A percentile compares a stretch with the other conserved stretches of the same genome.
Evolutionary conservation across 2,113 vertebrate genomes (phyloP).

Genomic region (Petromus typicus): DNA sequence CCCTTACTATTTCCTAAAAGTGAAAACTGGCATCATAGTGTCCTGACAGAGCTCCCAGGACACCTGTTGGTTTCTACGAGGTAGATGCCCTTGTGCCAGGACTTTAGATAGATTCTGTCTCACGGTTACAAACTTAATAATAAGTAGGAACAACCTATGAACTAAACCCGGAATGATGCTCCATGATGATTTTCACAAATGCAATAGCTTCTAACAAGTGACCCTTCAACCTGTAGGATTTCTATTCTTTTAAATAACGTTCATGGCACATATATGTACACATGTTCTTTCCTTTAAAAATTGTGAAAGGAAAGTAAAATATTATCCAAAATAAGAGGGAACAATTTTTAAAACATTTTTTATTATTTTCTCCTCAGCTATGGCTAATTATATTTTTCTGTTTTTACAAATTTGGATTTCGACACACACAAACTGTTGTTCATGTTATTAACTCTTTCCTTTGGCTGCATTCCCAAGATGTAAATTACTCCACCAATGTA

Average conservation of each 20-base stretch:
- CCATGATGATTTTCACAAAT: background rate
- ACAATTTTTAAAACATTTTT: background rate
- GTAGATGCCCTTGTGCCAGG: rapidly evolving
- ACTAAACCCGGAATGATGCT: background rate
- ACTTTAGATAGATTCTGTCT: background rate
- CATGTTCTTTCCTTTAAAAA: background rate
- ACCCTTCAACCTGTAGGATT: background rate
- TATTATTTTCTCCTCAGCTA: background rate
- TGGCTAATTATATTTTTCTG: background rate
- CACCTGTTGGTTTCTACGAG: rapidly evolving
- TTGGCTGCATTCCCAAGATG: background rate
- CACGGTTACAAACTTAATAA: background rate
- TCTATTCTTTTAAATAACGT: background rate
- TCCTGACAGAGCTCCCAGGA: background rate
- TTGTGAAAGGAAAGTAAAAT: background rate
- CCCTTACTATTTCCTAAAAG: background rate
- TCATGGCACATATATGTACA: background rate
- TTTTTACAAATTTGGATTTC: background rate
- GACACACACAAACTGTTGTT: background rate
- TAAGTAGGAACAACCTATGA: background rate
- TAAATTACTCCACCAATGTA: background rate
- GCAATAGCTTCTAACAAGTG: background rate
- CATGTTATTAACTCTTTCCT: background rate
- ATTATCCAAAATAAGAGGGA: background rate
- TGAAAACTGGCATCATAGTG: background rate